These are phyloP conservation scores for Leptopilina drosophilae DNA, from an alignment of 2,888 invertebrate genomes.

Conservation along the genomic window DNA sequence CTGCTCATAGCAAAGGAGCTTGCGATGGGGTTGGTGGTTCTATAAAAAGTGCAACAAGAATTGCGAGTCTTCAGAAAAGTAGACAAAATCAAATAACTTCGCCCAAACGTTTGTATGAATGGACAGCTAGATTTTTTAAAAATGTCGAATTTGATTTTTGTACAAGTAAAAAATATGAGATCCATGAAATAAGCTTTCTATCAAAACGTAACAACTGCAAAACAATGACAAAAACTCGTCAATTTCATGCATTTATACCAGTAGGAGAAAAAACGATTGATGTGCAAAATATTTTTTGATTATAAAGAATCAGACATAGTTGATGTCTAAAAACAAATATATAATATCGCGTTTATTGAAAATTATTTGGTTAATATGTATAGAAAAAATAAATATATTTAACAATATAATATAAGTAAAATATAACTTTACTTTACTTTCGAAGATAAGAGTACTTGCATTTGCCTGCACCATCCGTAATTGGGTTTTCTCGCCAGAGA, in stretches of 20 bases:
- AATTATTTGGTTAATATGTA: too few species aligned
- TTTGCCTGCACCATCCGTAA: too few species aligned
- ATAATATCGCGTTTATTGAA: too few species aligned
- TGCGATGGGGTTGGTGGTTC: neutral
- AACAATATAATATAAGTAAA: too few species aligned
- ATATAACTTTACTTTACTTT: too few species aligned
- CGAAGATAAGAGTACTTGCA: too few species aligned
- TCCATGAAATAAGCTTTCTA: neutral
- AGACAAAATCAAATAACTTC: conserved; percentile 9
- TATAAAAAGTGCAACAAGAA: neutral
- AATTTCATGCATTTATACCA: neutral
- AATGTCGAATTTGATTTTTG: conserved; percentile 38
- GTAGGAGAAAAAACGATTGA: too few species aligned
- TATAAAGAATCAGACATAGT: too few species aligned
- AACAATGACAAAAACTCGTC: neutral
- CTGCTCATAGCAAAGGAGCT: neutral
- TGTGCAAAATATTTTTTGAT: too few species aligned
- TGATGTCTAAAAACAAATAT: too few species aligned
- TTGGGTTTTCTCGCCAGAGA: too few species aligned
- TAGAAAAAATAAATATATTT: too few species aligned
- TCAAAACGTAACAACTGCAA: conserved; percentile 1
- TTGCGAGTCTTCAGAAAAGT: conserved; percentile 6
- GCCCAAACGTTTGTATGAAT: conserved; percentile 25
- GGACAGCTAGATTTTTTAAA: neutral
- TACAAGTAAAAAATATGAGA: conserved; percentile 22